Evolutionary conservation across 2,797 vertebrate species (phyloP).

Genomic region (Heteromormyrus szaboi): DNA sequence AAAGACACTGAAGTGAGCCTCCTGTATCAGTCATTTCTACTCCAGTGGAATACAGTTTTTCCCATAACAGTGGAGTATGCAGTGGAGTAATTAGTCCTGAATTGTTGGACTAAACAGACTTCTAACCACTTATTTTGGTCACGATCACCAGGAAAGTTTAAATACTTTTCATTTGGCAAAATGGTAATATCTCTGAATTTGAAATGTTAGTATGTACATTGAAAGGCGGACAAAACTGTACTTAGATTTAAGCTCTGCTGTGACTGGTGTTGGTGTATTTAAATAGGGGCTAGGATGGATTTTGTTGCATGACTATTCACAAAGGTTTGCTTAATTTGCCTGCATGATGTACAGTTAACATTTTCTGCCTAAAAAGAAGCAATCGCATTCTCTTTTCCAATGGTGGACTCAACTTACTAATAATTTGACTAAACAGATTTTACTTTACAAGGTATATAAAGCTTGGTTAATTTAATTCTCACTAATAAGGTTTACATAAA

Average conservation of each 20-base stretch:
- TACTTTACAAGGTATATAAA: not conserved
- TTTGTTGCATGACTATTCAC: not conserved
- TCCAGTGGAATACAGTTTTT: not conserved
- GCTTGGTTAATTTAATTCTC: not conserved
- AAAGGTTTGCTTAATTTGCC: not conserved
- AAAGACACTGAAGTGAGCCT: not conserved
- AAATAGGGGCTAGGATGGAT: not conserved
- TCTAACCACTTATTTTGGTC: not conserved
- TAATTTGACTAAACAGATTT: not conserved
- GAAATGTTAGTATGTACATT: not conserved
- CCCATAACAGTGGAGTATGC: no score
- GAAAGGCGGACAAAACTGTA: not conserved
- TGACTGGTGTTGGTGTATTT: not conserved
- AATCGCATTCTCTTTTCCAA: not conserved
- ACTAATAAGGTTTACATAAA: not conserved
- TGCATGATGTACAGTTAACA: not conserved
- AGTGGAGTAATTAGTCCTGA: not conserved
- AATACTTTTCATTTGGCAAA: not conserved
- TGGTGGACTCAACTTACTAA: not conserved
- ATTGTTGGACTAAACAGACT: not conserved
- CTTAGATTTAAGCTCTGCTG: not conserved
- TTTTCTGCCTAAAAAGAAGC: not conserved
- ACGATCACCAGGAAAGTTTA: not conserved
- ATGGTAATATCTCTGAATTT: not conserved
- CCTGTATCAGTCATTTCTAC: not conserved